Conservation (phyloP, 1,140 invertebrate species). For the Trichomalopsis sarcophagae region DNA sequence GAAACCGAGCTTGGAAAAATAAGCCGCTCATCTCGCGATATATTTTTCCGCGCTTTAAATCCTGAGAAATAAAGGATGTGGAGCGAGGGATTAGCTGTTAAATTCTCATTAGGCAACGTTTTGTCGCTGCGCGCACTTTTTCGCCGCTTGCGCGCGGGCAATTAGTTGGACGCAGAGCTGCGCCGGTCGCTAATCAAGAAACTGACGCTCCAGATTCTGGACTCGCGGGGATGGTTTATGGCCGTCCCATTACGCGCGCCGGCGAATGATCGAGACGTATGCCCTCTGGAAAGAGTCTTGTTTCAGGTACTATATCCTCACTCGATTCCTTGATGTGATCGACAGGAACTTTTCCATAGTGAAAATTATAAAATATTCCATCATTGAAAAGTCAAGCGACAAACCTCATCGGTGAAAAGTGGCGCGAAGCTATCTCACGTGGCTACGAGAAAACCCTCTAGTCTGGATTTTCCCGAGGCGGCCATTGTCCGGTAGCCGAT, state of each 20-base stretch:
- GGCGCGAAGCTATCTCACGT: background rate
- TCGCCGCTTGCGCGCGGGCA: background rate
- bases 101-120: background rate
- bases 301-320: too few relatives aligned
- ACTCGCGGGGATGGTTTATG: constrained; percentile 26
- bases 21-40: background rate
- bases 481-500: background rate
- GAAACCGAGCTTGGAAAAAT: background rate
- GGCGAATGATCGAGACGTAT: constrained; percentile 38
- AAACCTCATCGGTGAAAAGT: background rate
- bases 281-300: too few relatives aligned
- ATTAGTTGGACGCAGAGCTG: background rate
- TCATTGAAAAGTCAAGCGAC: too few relatives aligned
- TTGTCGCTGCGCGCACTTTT: background rate
- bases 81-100: background rate
- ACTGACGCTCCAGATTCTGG: constrained; percentile 11
- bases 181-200: constrained; percentile 16
- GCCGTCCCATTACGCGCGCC: background rate
- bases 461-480: background rate
- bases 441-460: background rate
- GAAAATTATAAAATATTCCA: too few relatives aligned
- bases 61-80: background rate
- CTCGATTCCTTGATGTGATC: background rate
- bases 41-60: background rate
- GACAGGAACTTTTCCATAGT: background rate